phyloP scores from a whole-genome alignment of 2,888 invertebrate genomes.

The Melanostoma mellinum region DNA sequence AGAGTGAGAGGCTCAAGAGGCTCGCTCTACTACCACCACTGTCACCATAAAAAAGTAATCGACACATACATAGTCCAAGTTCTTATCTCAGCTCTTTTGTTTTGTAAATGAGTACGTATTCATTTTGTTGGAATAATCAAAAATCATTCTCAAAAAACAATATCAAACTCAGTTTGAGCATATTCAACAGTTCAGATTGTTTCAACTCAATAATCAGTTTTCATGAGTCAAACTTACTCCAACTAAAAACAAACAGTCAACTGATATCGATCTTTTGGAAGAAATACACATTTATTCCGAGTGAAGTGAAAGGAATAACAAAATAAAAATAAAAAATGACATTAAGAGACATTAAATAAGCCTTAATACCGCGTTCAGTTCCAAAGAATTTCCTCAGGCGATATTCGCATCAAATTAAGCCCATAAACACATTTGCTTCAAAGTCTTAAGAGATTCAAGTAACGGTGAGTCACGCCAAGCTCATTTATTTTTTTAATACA shows the following conservation, averaged over 20 bases:
- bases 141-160: too few relatives aligned
- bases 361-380: constrained; percentile 20
- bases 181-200: not conserved
- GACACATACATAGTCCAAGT: not conserved
- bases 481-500: constrained; percentile 11
- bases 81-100: constrained; percentile 50
- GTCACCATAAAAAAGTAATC: too few relatives aligned
- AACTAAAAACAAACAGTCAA: constrained; percentile 34
- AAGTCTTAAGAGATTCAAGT: constrained; percentile 40
- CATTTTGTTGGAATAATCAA: too few relatives aligned
- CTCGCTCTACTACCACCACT: too few relatives aligned
- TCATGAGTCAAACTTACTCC: not conserved
- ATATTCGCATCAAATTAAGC: constrained; percentile 34
- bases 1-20: too few relatives aligned
- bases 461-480: constrained; percentile 55
- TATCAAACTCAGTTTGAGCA: not conserved
- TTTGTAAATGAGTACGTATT: not conserved
- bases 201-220: constrained; percentile 20
- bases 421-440: constrained; percentile 64
- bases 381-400: constrained; percentile 57
- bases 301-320: constrained; percentile 52
- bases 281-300: constrained; percentile 21
- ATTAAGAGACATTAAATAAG: constrained; percentile 20
- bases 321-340: constrained; percentile 5
- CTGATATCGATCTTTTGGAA: constrained; percentile 46